Evolutionary conservation across 2,113 vertebrate genomes (phyloP), one percentile per base, ranked within the genome.

Genomic region (Nicator chloris): DNA sequence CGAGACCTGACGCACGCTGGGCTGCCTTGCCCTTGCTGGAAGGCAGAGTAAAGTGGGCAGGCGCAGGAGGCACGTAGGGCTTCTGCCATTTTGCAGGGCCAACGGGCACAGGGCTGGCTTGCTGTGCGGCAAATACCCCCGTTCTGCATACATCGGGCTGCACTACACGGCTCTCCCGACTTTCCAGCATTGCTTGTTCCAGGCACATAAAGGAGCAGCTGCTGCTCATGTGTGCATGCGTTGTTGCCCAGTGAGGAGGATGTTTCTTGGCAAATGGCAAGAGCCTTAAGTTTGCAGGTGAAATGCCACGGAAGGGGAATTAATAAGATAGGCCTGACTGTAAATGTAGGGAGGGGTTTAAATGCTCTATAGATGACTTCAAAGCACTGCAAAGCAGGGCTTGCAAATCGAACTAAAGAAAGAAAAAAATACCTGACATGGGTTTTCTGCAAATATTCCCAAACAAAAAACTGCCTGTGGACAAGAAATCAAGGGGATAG

Each of bases 181-280:
- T 90, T 82, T 80, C 92, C 92, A 94, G 86, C 92, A 92, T 60
- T 42, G 40, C 92, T 83, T 68, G 82, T 94, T 95, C 94, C 95
- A 97, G 92, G 59, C 90, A 93, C 90, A 90, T 96, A 88, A 92
- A 96, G 88, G 76, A 97, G 69, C 94, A 96, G 95, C 88, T 96
- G 95, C 88, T 93, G 82, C 69, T 96, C 86, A 24, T 91, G 93
- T 90, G 82, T 94, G 56, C 72, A 30, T 61, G 60, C 6, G 0
- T 45, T 68, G 68, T 31, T 96, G 88, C 90, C 86, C 95, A 90
- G 69, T 82, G 90, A 96, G 87, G 87, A 93, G 76, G 72, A 94
- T 90, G 64, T 78, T 69, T 92, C 92, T 92, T 92, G 90, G 80
- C 86, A 94, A 93, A 82, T 68, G 88, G 69, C 37, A 94, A 79